Base-by-base conservation (phyloP, 2,797 vertebrate species). In the Siniperca undulata region DNA sequence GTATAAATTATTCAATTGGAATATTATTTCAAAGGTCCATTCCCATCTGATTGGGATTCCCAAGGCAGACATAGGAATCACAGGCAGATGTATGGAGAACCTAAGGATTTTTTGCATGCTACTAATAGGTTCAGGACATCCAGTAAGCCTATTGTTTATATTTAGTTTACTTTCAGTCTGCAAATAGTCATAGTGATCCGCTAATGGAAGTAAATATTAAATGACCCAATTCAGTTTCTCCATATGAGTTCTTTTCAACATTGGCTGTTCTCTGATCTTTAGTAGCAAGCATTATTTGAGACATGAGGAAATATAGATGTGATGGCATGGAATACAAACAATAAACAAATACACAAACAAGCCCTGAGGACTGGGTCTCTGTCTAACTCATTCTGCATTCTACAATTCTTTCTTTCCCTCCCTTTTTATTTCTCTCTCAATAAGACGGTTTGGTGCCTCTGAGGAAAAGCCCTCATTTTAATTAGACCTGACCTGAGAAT, bases 401-500 rank as follows among this genome's bases (percentile, higher is more conserved):
- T 64, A 76, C 84, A 86, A 85, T 85, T 90, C 84, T 86, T 87
- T 91, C 84, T 89, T 92, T 88, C 83, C 82, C 52, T 88, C 84
- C 87, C 72, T 89, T 93, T 91, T 91, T 82, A 86, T 92, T 90
- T 93, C 86, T 85, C 88, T 89, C 86, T 92, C 92, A 90, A 93
- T 94, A 90, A 90, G 87, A 86, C 74, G 66, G 83, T 93, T 93
- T 92, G 87, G 80, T 93, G 93, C 94, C 94, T 94, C 92, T 94
- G 81, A 93, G 93, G 93, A 94, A 92, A 91, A 94, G 90, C 92
- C 93, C 93, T 94, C 92, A 95, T 94, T 95, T 95, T 95, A 95
- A 95, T 95, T 95, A 95, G 91, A 95, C 90, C 92, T 94, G 95
- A 96, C 92, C 94, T 93, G 92, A 94, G 93, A 95, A 96, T 94